A percentile compares a stretch with the other conserved stretches of the same genome.
Conservation (phyloP, 2,797 vertebrate species). For the Sphenopsis melanotis region DNA sequence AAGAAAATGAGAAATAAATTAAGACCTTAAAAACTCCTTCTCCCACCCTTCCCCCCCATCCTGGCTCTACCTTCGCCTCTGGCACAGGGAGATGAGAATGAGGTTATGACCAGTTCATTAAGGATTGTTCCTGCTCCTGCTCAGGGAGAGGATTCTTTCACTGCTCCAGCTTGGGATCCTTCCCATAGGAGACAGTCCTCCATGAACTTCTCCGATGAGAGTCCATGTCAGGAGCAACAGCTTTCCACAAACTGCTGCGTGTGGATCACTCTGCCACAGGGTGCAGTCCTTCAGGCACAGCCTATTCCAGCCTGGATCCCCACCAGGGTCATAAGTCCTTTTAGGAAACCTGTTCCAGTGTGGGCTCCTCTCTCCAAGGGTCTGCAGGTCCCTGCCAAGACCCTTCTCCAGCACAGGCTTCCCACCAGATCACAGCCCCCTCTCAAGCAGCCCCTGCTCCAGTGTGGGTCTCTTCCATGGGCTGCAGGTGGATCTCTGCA, state of each 20-base stretch:
- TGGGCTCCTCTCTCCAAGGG: rapidly evolving
- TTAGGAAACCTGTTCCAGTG: rapidly evolving
- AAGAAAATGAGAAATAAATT: background rate
- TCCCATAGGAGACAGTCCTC: background rate
- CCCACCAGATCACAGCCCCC: rapidly evolving
- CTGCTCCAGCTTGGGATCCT: background rate
- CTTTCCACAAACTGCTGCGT: background rate
- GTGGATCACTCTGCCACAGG: background rate
- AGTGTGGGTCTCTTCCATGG: too few relatives aligned
- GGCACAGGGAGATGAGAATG: background rate
- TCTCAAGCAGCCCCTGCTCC: background rate
- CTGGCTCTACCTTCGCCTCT: rapidly evolving
- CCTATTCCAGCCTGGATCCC: background rate
- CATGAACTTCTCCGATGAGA: too few relatives aligned
- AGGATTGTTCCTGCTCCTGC: background rate
- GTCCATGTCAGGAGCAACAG: background rate
- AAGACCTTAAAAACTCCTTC: background rate
- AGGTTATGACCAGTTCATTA: background rate
- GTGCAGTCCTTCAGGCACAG: background rate
- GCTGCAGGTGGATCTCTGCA: background rate
- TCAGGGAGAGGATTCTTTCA: background rate
- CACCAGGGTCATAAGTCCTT: background rate
- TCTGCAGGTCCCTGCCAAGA: background rate
- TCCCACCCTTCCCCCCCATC: too few relatives aligned
- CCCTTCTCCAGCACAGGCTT: rapidly evolving